phyloP scores from a whole-genome alignment of 2,888 invertebrate species.

The Drosophila quinaria region DNA sequence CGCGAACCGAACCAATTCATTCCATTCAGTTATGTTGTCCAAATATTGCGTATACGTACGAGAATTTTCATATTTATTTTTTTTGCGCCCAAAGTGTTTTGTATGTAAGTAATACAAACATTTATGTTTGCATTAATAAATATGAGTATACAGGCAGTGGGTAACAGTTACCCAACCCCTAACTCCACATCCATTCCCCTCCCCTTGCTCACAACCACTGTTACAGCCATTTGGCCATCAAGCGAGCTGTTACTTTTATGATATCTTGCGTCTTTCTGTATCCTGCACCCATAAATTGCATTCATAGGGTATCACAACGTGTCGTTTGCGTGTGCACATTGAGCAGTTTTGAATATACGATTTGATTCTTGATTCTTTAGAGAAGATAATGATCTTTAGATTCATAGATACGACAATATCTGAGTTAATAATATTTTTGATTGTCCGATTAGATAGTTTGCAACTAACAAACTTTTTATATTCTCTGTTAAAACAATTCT shows the following conservation, averaged over 20 bases:
- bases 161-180: neutral
- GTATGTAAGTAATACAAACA: slow-evolving; percentile 44
- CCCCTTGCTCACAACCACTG: neutral
- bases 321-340: neutral
- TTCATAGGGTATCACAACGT: neutral
- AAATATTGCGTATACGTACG: slow-evolving; percentile 51
- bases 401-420: too few species aligned
- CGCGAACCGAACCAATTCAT: slow-evolving; percentile 41
- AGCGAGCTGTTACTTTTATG: slow-evolving; percentile 41
- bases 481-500: too few species aligned
- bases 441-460: too few species aligned
- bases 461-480: too few species aligned
- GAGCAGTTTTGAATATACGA: too few species aligned
- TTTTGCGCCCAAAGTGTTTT: slow-evolving; percentile 55
- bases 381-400: neutral
- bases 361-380: fast-evolving
- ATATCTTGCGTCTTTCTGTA: slow-evolving; percentile 49
- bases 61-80: slow-evolving; percentile 49
- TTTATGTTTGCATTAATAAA: slow-evolving; percentile 70
- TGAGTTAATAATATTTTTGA: too few species aligned
- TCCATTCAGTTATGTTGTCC: slow-evolving; percentile 73
- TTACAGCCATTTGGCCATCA: neutral
- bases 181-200: neutral
- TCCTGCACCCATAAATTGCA: slow-evolving; percentile 18
- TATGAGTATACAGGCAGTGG: slow-evolving; percentile 39